Conservation (phyloP, 2,888 invertebrate species). For the Athetis lepigone region DNA sequence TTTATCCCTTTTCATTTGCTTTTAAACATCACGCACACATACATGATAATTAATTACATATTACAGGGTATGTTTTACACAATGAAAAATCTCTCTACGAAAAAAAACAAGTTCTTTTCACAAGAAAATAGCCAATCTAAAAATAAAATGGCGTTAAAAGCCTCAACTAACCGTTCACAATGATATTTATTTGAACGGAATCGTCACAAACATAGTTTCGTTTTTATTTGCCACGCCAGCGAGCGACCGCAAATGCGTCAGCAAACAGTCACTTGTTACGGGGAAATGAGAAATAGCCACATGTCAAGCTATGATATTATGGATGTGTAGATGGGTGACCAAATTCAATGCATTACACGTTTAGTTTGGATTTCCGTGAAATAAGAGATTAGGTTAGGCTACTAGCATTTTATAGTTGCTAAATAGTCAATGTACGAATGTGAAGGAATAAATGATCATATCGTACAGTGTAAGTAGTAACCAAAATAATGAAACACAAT, state of each 20-base stretch:
- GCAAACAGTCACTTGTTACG: slow-evolving; percentile 57
- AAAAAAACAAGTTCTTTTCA: neutral
- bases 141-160: slow-evolving; percentile 5
- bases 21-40: too few relatives aligned
- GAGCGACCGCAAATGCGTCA: slow-evolving; percentile 60
- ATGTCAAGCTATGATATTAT: slow-evolving; percentile 24
- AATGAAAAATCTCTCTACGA: too few relatives aligned
- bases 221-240: slow-evolving; percentile 35
- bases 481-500: too few relatives aligned
- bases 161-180: neutral
- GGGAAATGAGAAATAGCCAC: slow-evolving; percentile 63
- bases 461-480: too few relatives aligned
- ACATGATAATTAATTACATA: too few relatives aligned
- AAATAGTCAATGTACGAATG: too few relatives aligned
- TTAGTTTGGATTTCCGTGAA: neutral
- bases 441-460: too few relatives aligned
- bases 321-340: neutral
- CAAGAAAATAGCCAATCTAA: neutral
- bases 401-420: too few relatives aligned
- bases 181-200: slow-evolving; percentile 16
- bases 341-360: neutral
- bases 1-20: too few relatives aligned
- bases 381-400: too few relatives aligned
- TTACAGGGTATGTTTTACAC: too few relatives aligned
- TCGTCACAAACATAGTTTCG: slow-evolving; percentile 24